These are phyloP conservation scores for Xiphorhynchus elegans DNA, from an alignment of 2,113 vertebrate species.

Conservation along the genomic window DNA sequence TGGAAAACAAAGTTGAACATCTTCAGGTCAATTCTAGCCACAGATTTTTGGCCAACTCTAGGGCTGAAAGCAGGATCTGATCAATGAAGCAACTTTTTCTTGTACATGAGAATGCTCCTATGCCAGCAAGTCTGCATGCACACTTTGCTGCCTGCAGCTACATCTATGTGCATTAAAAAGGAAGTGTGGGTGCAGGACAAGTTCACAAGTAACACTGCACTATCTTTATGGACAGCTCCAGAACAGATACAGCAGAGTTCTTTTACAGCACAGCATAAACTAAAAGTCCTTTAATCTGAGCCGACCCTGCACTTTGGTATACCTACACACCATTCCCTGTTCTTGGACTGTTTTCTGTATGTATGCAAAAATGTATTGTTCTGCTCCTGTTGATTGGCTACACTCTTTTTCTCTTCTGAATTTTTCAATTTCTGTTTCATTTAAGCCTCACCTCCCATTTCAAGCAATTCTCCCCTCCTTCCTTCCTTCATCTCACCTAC, in stretches of 20 bases:
- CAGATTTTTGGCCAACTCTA: not conserved
- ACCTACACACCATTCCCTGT: not conserved
- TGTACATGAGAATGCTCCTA: not conserved
- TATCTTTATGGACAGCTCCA: not conserved
- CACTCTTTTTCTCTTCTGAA: not conserved
- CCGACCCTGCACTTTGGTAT: not conserved
- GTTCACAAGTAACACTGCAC: not conserved
- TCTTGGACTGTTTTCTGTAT: not conserved
- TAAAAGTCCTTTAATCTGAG: not conserved
- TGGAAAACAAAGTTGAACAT: rapidly evolving
- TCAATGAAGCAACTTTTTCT: not conserved
- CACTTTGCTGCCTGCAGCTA: not conserved
- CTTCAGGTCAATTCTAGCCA: not conserved
- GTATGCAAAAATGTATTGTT: not conserved
- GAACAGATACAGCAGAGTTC: not conserved
- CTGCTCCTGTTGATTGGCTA: not conserved
- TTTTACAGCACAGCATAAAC: not conserved
- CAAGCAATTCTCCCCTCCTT: not conserved
- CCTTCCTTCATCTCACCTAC: not conserved
- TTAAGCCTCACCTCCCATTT: not conserved
- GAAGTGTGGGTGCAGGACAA: not conserved
- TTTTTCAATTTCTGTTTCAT: not conserved
- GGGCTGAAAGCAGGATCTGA: not conserved
- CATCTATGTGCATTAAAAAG: not conserved
- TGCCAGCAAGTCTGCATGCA: not conserved